A percentile compares a stretch with the other conserved stretches of the same genome.
These are phyloP conservation scores for Cotesia glomerata DNA, from an alignment of 1,140 invertebrate species.

Conservation along the genomic window DNA sequence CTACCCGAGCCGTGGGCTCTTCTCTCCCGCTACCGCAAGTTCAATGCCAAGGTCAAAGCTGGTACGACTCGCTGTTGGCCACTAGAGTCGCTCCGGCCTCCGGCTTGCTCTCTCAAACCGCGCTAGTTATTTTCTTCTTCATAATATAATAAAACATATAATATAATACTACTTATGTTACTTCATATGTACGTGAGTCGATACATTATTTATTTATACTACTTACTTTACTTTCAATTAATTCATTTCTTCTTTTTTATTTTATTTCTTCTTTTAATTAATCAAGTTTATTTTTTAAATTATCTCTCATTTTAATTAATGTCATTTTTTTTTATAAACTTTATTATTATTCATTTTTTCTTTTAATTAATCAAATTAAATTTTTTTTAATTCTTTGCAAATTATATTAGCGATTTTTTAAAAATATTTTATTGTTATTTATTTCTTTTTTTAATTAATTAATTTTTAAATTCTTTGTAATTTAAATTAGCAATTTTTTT, in stretches of 20 bases:
- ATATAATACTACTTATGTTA: background rate
- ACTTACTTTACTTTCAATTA: background rate
- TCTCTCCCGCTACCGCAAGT: constrained; percentile 46
- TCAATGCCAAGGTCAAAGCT: constrained; percentile 61
- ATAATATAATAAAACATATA: constrained; percentile 2
- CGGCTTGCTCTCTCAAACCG: constrained; percentile 35
- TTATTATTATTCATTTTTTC: background rate
- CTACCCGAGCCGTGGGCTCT: background rate
- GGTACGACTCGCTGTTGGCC: constrained; percentile 49
- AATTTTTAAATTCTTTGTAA: no score
- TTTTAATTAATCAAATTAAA: background rate
- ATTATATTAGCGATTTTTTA: no score
- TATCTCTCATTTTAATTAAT: no score
- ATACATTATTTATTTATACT: background rate
- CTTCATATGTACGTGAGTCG: background rate
- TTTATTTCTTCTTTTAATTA: background rate
- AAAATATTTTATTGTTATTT: no score
- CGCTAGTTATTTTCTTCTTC: constrained; percentile 24
- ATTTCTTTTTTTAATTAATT: no score
- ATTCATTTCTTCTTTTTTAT: background rate
- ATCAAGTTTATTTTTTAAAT: background rate
- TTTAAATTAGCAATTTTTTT: no score
- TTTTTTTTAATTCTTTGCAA: background rate
- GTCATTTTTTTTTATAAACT: no score
- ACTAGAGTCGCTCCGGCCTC: constrained; percentile 45